phyloP scores from a whole-genome alignment of 1,140 invertebrate genomes.

The Sipha flava region DNA sequence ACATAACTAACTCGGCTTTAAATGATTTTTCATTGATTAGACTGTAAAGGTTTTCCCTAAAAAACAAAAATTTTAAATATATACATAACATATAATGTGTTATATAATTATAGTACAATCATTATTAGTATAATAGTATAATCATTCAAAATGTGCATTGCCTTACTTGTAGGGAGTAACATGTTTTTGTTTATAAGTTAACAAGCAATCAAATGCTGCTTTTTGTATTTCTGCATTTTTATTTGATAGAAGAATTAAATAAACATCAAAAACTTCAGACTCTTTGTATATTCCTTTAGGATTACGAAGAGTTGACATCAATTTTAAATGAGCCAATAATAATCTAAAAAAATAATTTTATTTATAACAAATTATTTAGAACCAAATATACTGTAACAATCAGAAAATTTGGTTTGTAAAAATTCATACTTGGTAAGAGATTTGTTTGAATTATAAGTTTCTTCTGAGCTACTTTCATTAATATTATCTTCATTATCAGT shows the following conservation, averaged over 20 bases:
- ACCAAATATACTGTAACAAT: background rate
- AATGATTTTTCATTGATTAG: conserved; percentile 81
- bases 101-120: too few relatives aligned
- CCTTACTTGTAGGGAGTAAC: conserved; percentile 33
- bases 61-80: conserved; percentile 59
- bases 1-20: conserved; percentile 69
- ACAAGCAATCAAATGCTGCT: conserved; percentile 64
- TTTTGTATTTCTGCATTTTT: conserved; percentile 68
- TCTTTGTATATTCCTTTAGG: conserved; percentile 69
- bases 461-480: background rate
- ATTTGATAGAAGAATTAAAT: conserved; percentile 67
- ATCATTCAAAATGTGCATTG: too few relatives aligned
- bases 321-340: conserved; percentile 60
- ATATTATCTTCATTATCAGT: conserved; percentile 11
- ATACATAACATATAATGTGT: too few relatives aligned
- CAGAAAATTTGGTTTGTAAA: background rate
- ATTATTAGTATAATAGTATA: too few relatives aligned
- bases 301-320: conserved; percentile 72
- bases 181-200: conserved; percentile 21
- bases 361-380: background rate
- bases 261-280: conserved; percentile 62
- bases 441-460: background rate
- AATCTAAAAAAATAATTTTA: conserved; percentile 47
- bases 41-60: conserved; percentile 63
- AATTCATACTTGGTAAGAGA: conserved; percentile 25